Conservation (phyloP, 1,140 invertebrate species). For the Drosophila parabipectinata region DNA sequence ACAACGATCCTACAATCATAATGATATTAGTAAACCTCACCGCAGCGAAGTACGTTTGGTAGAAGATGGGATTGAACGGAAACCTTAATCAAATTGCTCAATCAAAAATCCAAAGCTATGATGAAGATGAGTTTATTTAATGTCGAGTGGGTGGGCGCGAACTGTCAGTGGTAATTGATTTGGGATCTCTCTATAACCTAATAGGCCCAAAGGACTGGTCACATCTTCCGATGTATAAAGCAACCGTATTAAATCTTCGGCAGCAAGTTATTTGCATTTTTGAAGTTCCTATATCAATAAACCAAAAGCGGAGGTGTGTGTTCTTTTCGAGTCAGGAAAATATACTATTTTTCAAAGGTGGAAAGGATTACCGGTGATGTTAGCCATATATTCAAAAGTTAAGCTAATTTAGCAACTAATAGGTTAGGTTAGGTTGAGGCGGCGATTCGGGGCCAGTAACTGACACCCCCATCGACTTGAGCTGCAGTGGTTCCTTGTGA, state of each 20-base stretch:
- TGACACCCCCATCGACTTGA: too few relatives aligned
- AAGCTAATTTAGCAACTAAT: too few relatives aligned
- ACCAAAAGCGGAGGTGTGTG: too few relatives aligned
- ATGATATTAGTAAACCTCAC: too few relatives aligned
- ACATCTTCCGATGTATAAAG: too few relatives aligned
- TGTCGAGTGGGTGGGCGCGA: neutral
- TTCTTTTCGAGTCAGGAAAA: too few relatives aligned
- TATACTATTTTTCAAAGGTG: neutral
- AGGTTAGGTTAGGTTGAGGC: too few relatives aligned
- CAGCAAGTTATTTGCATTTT: too few relatives aligned
- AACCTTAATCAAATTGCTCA: neutral
- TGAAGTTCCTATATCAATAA: too few relatives aligned
- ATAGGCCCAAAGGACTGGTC: neutral
- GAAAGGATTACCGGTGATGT: neutral
- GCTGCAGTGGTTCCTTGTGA: neutral
- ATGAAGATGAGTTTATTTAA: conserved; percentile 4
- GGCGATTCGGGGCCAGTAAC: too few relatives aligned
- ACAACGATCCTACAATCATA: neutral
- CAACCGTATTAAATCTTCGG: too few relatives aligned
- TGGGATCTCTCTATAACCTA: neutral
- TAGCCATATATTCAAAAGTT: conserved; percentile 2
- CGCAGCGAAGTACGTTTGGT: too few relatives aligned
- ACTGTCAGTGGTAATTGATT: neutral
- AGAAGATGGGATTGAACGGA: neutral
- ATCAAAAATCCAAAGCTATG: conserved; percentile 3